Evolutionary conservation across 2,113 vertebrate genomes (phyloP).

Genomic region (Hippocampus guttulatus): DNA sequence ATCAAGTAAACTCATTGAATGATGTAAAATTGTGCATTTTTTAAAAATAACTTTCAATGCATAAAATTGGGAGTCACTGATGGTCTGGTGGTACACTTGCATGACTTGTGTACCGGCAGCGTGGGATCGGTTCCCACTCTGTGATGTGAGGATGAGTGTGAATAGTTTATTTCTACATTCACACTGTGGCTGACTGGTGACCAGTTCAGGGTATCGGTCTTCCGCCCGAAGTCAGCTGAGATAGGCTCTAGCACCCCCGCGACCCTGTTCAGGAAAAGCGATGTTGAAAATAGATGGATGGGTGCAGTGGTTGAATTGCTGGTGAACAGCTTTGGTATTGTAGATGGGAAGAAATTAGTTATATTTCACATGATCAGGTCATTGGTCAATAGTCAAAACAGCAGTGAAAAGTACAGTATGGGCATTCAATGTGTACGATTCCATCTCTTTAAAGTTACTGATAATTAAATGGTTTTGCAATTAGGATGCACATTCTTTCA

Average conservation of each 20-base stretch:
- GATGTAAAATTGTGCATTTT: background rate
- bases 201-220: too few species aligned
- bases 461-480: slow-evolving; percentile 9
- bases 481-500: slow-evolving; percentile 3
- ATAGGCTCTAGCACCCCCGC: too few species aligned
- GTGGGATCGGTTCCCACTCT: too few species aligned
- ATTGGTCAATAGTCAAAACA: background rate
- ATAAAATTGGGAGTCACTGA: background rate
- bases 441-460: background rate
- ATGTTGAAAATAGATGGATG: background rate
- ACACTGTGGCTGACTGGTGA: too few species aligned
- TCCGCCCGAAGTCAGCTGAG: too few species aligned
- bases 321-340: background rate
- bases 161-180: too few species aligned
- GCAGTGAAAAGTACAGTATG: background rate
- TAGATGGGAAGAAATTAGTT: slow-evolving; percentile 2
- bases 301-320: background rate
- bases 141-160: too few species aligned
- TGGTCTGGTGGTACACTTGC: too few species aligned
- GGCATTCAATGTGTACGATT: background rate
- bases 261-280: background rate
- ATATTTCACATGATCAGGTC: background rate
- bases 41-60: background rate
- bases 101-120: too few species aligned
- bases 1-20: background rate